Conservation (phyloP, 2,888 invertebrate genomes). For the Eupithecia centaureata region DNA sequence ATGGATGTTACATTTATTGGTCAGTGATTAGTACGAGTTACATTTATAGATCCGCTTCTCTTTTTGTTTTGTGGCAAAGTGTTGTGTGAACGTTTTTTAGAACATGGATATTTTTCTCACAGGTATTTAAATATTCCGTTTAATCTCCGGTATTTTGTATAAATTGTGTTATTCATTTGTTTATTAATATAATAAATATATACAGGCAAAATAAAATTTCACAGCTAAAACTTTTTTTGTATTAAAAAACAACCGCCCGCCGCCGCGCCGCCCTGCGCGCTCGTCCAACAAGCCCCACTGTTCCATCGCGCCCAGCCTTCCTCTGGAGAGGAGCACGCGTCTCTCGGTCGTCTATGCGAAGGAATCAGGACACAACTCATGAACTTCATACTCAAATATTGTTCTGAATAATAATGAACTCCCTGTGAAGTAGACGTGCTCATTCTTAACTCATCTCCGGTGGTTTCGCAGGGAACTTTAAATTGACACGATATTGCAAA, state of each 20-base stretch:
- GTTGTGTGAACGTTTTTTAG: too few relatives aligned
- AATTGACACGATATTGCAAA: background rate
- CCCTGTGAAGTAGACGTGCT: background rate
- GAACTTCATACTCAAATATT: background rate
- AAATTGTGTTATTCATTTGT: too few relatives aligned
- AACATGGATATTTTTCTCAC: too few relatives aligned
- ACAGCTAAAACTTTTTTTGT: too few relatives aligned
- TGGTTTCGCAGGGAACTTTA: background rate
- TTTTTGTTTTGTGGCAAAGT: too few relatives aligned
- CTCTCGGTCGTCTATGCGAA: background rate
- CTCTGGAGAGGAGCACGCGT: slow-evolving; percentile 5
- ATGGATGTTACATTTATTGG: background rate
- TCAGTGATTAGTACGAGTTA: too few relatives aligned
- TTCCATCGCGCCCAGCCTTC: slow-evolving; percentile 5
- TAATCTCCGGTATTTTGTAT: too few relatives aligned
- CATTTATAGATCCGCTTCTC: too few relatives aligned
- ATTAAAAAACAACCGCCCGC: too few relatives aligned
- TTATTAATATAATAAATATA: too few relatives aligned
- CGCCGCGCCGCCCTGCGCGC: background rate
- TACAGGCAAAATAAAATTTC: too few relatives aligned
- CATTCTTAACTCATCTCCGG: background rate
- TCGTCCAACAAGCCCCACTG: slow-evolving; percentile 10
- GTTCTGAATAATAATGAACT: background rate
- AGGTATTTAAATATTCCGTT: too few relatives aligned
- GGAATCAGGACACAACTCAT: background rate